Conservation (phyloP, 2,797 vertebrate species). For the Hemitrygon akajei region DNA sequence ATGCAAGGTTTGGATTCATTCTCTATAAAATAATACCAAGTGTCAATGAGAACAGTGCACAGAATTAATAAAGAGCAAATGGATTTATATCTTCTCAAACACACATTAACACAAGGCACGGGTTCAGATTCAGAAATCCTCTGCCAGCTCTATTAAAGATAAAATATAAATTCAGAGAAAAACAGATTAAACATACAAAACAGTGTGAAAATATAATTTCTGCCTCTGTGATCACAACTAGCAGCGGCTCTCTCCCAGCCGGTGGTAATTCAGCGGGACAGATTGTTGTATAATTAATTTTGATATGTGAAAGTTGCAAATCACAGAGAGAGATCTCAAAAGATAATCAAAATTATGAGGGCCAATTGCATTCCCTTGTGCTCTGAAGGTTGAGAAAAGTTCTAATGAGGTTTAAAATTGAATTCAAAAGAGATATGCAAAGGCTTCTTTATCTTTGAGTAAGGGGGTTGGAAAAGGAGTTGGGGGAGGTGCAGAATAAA, state of each 20-base stretch:
- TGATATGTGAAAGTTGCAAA: no score
- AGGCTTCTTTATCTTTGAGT: neutral
- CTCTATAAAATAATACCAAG: neutral
- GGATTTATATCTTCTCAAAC: neutral
- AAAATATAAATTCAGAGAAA: slow-evolving; percentile 9
- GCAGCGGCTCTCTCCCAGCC: neutral
- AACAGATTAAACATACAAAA: neutral
- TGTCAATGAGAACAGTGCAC: neutral
- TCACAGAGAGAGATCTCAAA: no score
- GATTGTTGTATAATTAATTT: neutral
- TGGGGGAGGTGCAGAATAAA: no score
- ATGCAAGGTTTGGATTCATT: neutral
- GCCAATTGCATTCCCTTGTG: neutral
- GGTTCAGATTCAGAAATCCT: neutral
- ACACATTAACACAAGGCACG: neutral
- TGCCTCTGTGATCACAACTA: neutral
- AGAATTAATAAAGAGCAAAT: neutral
- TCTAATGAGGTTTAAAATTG: neutral
- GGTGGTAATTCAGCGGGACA: neutral
- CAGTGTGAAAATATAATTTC: slow-evolving; percentile 14
- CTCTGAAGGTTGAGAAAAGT: neutral
- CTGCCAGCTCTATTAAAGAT: slow-evolving; percentile 3
- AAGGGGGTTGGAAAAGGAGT: no score
- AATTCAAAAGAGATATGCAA: neutral
- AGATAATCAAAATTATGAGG: no score